These are phyloP conservation scores for Rhorus exstirpatorius DNA, from an alignment of 2,888 invertebrate genomes.

Conservation along the genomic window DNA sequence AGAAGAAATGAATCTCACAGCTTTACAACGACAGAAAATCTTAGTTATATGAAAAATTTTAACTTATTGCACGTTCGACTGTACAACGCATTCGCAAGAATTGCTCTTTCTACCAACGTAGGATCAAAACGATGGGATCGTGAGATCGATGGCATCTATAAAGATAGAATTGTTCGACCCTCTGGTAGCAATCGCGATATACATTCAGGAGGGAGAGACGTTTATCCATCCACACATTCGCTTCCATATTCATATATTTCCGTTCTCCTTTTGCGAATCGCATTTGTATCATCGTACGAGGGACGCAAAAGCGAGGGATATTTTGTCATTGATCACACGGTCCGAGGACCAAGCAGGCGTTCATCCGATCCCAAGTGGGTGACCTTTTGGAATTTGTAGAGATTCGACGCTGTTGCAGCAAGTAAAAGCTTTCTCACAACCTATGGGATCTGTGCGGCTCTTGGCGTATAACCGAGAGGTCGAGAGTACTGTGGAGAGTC, in stretches of 20 bases:
- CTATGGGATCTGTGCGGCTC: constrained; percentile 69
- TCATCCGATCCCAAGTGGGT: constrained; percentile 72
- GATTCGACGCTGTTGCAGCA: constrained; percentile 74
- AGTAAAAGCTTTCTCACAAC: constrained; percentile 73
- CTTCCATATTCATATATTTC: constrained; percentile 33
- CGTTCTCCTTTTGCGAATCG: constrained; percentile 49
- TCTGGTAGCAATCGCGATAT: neutral
- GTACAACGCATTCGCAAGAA: neutral
- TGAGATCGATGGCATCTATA: constrained; percentile 35
- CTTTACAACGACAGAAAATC: too few species aligned
- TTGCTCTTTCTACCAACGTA: neutral
- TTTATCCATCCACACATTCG: constrained; percentile 6
- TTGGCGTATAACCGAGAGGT: constrained; percentile 61
- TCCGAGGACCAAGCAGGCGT: constrained; percentile 64
- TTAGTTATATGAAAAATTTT: too few species aligned
- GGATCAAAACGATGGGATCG: constrained; percentile 17
- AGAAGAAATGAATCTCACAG: too few species aligned
- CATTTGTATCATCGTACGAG: constrained; percentile 63
- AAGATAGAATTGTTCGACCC: constrained; percentile 4
- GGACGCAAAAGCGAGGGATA: constrained; percentile 20
- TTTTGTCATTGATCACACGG: constrained; percentile 41
- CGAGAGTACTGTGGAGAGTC: constrained; percentile 38
- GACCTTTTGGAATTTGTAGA: constrained; percentile 82
- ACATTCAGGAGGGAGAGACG: neutral
- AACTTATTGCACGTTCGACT: neutral